Base-by-base conservation (phyloP, 2,797 vertebrate species). In the Tangara arthus region DNA sequence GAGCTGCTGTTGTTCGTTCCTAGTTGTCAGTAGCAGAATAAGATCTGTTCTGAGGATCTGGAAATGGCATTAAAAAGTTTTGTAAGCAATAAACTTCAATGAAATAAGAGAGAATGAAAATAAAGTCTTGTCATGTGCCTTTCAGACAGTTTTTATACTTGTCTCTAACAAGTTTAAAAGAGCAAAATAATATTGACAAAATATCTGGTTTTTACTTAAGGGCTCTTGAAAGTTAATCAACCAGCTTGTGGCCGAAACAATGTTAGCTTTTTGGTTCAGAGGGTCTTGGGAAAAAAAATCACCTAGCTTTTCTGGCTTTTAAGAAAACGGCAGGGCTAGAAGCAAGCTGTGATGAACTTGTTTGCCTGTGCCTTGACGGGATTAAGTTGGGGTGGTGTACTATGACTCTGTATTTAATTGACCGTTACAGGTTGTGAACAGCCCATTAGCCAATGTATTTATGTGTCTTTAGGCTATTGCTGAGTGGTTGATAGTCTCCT, bases 161-260 rank as follows among this genome's bases (percentile, higher is more conserved):
- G 15, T 53, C 8, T 64, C 53, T 77, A 88, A 66, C 70, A 56
- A 57, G 81, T 77, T 82, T 59, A 37, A 82, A 94, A 46, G 68
- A 80, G 87, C 68, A 75, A 82, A 90, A 80, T 82, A 90, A 90
- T 84, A 75, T 84, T 95, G 88, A 82, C 15, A 27, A 89, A 82
- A 44, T 87, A 66, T 88, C 63, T 90, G 50, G 8, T 60, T 69
- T 80, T 84, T 65, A 60, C 56, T 60, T 92, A 81, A 87, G 53
- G 41, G 69, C 7, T 68, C 37, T 78, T 92, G 69, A 83, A 90
- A 94, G 65, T 88, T 86, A 88, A 77, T 90, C 64, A 89, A 66
- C 93, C 63, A 19, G 42, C 37, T 89, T 83, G 55, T 82, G 49
- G 61, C 15, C 30, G 77, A 63, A 84, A 80, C 30, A 41, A 19